These are phyloP conservation scores for Proisotoma minuta DNA, from an alignment of 2,888 invertebrate genomes.

Conservation along the genomic window DNA sequence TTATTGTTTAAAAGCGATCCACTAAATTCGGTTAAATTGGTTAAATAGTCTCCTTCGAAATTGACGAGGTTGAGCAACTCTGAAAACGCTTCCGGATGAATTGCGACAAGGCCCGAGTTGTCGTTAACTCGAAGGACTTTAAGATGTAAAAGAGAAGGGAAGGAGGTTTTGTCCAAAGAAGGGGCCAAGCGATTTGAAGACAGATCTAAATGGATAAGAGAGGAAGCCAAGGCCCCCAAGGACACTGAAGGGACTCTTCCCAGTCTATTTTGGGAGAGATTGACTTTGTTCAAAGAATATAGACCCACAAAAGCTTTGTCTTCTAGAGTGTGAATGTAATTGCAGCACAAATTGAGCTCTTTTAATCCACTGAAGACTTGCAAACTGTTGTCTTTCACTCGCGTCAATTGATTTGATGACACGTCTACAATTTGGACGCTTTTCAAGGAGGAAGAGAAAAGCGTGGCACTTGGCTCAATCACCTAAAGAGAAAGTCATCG, in stretches of 20 bases:
- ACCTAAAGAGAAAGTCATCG: not conserved
- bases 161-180: conserved; percentile 34
- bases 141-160: conserved; percentile 28
- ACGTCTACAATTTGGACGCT: conserved; percentile 34
- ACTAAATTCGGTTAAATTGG: conserved; percentile 37
- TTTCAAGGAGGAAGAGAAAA: conserved; percentile 21
- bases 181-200: conserved; percentile 41
- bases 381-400: conserved; percentile 37
- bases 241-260: conserved; percentile 37
- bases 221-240: conserved; percentile 34
- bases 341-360: conserved; percentile 42
- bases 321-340: conserved; percentile 44
- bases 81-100: conserved; percentile 35
- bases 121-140: conserved; percentile 35
- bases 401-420: conserved; percentile 40
- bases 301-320: conserved; percentile 32
- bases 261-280: conserved; percentile 43
- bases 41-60: conserved; percentile 41
- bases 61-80: conserved; percentile 37
- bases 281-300: conserved; percentile 29
- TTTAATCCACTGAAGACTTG: conserved; percentile 31
- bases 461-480: conserved; percentile 32
- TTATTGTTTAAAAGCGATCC: conserved; percentile 34
- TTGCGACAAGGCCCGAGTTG: conserved; percentile 34
- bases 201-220: conserved; percentile 39